Conservation (phyloP, 2,797 vertebrate genomes). For the Sardinella longiceps region DNA sequence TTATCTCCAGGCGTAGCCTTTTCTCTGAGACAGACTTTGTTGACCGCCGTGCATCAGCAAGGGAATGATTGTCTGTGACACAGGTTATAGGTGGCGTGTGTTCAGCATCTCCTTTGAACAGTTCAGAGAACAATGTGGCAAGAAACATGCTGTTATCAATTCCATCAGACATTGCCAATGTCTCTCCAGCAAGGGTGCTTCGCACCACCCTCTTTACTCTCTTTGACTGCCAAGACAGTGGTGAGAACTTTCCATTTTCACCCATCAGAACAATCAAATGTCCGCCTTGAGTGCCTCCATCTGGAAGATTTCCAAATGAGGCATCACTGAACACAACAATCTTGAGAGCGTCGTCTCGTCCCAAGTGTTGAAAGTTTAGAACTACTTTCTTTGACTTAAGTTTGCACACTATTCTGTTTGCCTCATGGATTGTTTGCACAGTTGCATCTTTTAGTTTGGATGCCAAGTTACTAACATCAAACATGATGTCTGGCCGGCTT, state of each 20-base stretch:
- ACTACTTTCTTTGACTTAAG: slow-evolving; percentile 38
- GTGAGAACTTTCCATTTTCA: slow-evolving; percentile 28
- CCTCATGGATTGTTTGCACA: slow-evolving; percentile 36
- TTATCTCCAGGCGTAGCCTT: not conserved
- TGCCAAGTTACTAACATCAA: slow-evolving; percentile 37
- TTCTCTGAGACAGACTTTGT: slow-evolving; percentile 3
- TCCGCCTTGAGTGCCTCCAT: slow-evolving; percentile 33
- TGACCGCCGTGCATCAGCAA: slow-evolving; percentile 15
- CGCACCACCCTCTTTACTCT: slow-evolving; percentile 30
- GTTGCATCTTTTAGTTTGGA: slow-evolving; percentile 36
- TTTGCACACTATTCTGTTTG: slow-evolving; percentile 38
- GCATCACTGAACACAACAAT: slow-evolving; percentile 44
- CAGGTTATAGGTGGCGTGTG: not conserved
- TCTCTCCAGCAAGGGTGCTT: slow-evolving; percentile 3
- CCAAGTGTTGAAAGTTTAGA: slow-evolving; percentile 44
- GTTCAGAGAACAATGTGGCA: slow-evolving; percentile 24
- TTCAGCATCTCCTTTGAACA: not conserved
- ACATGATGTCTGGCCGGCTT: slow-evolving; percentile 32
- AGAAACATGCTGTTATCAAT: slow-evolving; percentile 25
- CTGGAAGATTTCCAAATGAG: slow-evolving; percentile 45
- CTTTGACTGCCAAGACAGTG: slow-evolving; percentile 32
- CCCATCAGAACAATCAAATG: slow-evolving; percentile 36
- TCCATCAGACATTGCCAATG: slow-evolving; percentile 13
- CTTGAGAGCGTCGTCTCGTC: slow-evolving; percentile 33
- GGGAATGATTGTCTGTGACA: slow-evolving; percentile 33